These are phyloP conservation scores for Amia ocellicauda DNA, from an alignment of 2,113 vertebrate genomes.

Conservation along the genomic window DNA sequence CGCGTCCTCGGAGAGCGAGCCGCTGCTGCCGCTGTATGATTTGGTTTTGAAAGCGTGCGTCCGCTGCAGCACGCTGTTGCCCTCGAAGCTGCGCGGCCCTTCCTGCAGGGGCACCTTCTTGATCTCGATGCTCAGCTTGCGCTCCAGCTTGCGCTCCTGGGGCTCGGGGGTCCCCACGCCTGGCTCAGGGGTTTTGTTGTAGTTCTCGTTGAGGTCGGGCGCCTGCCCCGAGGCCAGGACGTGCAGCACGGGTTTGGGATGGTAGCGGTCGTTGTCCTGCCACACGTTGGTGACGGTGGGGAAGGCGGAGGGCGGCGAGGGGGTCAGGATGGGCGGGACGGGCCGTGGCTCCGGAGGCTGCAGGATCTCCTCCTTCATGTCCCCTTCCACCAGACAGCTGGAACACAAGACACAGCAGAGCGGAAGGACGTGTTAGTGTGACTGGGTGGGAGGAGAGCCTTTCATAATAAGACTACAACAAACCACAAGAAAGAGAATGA, in stretches of 20 bases:
- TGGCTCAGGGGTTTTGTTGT: slow-evolving; percentile 66
- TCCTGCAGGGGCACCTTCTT: slow-evolving; percentile 92
- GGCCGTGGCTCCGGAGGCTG: slow-evolving; percentile 94
- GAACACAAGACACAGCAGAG: slow-evolving; percentile 37
- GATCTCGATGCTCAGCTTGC: slow-evolving; percentile 92
- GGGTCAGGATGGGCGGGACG: slow-evolving; percentile 93
- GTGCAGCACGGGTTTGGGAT: slow-evolving; percentile 93
- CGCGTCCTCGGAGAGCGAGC: slow-evolving; percentile 71
- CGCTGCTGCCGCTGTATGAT: slow-evolving; percentile 57
- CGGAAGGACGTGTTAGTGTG: neutral
- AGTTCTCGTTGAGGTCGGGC: slow-evolving; percentile 89
- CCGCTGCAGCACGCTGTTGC: slow-evolving; percentile 74
- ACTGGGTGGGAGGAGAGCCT: neutral
- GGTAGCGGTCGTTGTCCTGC: slow-evolving; percentile 95
- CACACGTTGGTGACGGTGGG: slow-evolving; percentile 91
- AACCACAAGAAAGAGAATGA: too few species aligned
- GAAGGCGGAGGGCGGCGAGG: slow-evolving; percentile 91
- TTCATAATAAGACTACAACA: too few species aligned
- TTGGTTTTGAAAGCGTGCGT: slow-evolving; percentile 84
- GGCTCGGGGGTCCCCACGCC: slow-evolving; percentile 42
- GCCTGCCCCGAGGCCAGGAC: slow-evolving; percentile 73
- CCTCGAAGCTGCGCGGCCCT: slow-evolving; percentile 89
- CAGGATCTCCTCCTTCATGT: slow-evolving; percentile 94
- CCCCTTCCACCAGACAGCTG: slow-evolving; percentile 85
- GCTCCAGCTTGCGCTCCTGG: slow-evolving; percentile 73